A percentile compares a stretch with the other conserved stretches of the same genome.
Conservation (phyloP, 1,140 invertebrate genomes). For the Pantala flavescens region DNA sequence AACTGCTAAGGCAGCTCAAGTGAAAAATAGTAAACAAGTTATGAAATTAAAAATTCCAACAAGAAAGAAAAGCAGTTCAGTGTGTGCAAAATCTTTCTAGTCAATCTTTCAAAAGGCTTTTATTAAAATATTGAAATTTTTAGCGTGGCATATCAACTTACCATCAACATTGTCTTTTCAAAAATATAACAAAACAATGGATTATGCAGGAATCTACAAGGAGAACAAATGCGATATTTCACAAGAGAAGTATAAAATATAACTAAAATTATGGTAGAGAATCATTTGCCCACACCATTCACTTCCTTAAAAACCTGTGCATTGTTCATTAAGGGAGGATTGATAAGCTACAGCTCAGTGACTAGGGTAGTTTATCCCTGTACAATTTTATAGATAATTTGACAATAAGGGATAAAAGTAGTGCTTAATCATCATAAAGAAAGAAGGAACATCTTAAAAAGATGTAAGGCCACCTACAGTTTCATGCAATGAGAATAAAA, state of each 20-base stretch:
- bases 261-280: background rate
- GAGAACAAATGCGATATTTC: background rate
- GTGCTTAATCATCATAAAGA: too few relatives aligned
- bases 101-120: background rate
- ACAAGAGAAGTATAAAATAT: background rate
- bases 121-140: slow-evolving; percentile 6
- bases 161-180: background rate
- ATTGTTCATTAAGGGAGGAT: background rate
- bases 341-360: background rate
- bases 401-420: too few relatives aligned
- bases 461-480: too few relatives aligned
- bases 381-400: background rate
- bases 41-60: too few relatives aligned
- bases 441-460: too few relatives aligned
- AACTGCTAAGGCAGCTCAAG: too few relatives aligned
- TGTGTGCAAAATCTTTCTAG: slow-evolving; percentile 2
- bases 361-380: background rate
- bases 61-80: background rate
- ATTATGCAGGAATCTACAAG: background rate
- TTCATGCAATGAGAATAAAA: background rate
- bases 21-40: too few relatives aligned
- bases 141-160: background rate
- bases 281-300: background rate
- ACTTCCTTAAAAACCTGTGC: background rate
- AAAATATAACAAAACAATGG: background rate